Evolutionary conservation across 1,140 invertebrate genomes (phyloP).

Genomic region (Megathymus violae): DNA sequence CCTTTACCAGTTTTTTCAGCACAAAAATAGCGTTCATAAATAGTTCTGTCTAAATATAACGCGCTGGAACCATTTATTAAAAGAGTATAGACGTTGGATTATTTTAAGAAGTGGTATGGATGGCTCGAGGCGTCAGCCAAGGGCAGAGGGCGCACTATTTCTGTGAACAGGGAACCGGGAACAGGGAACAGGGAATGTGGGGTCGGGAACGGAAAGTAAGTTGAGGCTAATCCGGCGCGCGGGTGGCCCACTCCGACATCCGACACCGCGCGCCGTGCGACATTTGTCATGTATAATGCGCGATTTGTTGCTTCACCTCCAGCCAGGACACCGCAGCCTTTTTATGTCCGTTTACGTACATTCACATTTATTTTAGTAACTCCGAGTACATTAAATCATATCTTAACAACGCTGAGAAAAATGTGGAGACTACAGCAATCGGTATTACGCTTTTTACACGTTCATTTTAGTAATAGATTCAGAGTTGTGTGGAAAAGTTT

Average conservation of each 20-base stretch:
- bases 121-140: conserved; percentile 55
- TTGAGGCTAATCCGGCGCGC: conserved; percentile 80
- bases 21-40: conserved; percentile 12
- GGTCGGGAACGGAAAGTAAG: conserved; percentile 66
- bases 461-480: too few relatives aligned
- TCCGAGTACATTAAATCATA: too few relatives aligned
- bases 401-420: too few relatives aligned
- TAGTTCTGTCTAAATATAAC: conserved; percentile 5
- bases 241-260: conserved; percentile 80
- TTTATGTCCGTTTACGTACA: conserved; percentile 54
- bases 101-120: conserved; percentile 59
- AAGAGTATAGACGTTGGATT: conserved; percentile 16
- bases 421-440: too few relatives aligned
- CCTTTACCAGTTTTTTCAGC: conserved; percentile 6
- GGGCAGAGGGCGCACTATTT: conserved; percentile 76
- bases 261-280: conserved; percentile 73
- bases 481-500: too few relatives aligned
- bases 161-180: conserved; percentile 49
- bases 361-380: conserved; percentile 19
- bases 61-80: conserved; percentile 1
- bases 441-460: too few relatives aligned
- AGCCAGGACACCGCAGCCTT: conserved; percentile 50
- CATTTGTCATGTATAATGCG: conserved; percentile 83
- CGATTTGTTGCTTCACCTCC: conserved; percentile 78
- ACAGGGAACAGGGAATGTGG: conserved; percentile 3